A percentile compares a stretch with the other conserved stretches of the same genome.
These are phyloP conservation scores for Sardinella longiceps DNA, from an alignment of 2,797 vertebrate genomes.

Conservation along the genomic window DNA sequence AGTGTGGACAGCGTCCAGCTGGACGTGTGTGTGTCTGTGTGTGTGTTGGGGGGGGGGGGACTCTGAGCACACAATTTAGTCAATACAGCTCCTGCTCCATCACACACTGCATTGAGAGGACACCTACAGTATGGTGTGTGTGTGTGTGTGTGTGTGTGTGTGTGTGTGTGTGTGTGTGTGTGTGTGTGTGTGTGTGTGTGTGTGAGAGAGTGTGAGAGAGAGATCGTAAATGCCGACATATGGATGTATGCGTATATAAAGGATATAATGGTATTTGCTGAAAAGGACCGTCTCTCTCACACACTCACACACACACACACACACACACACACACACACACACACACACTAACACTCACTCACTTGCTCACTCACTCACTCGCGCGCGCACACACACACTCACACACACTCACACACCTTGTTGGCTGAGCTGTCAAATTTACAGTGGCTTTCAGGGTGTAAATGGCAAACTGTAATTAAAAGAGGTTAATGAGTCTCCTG, in stretches of 20 bases:
- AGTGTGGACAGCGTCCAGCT: background rate
- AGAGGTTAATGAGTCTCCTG: conserved; percentile 15
- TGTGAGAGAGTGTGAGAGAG: no score
- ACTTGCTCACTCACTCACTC: background rate
- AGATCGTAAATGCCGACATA: background rate
- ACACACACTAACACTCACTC: background rate
- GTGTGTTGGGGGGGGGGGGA: no score
- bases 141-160: background rate
- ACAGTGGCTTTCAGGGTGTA: background rate
- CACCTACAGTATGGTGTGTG: background rate
- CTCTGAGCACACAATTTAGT: background rate
- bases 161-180: background rate
- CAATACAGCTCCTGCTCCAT: background rate
- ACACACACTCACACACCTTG: background rate
- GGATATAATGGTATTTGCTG: background rate
- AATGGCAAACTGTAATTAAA: conserved; percentile 23
- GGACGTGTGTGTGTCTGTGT: background rate
- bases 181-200: background rate
- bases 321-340: no score
- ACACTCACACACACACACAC: no score
- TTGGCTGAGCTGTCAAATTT: background rate
- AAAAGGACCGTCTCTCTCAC: background rate
- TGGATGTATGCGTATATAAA: background rate
- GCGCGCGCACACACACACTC: background rate
- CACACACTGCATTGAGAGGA: background rate